Evolutionary conservation across 2,113 vertebrate genomes (phyloP).

Genomic region (Brachypteracias leptosomus): DNA sequence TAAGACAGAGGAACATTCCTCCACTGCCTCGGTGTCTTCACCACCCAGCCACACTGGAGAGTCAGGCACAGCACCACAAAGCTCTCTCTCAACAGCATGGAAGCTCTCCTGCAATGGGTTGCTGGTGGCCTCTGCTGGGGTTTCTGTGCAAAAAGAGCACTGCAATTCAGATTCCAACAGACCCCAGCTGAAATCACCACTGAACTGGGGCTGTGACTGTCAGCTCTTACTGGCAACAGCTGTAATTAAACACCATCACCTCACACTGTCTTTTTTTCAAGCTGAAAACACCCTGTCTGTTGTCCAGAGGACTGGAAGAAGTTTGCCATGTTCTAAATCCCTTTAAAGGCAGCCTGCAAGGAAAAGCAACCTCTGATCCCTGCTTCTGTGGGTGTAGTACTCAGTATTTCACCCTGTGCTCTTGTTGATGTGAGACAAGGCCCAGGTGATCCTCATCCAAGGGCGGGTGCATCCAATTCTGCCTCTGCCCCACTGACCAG

Average conservation of each 20-base stretch:
- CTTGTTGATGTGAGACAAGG: neutral
- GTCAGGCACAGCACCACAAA: neutral
- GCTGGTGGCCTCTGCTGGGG: conserved; percentile 64
- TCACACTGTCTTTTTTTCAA: neutral
- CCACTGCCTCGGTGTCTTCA: neutral
- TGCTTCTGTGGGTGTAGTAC: neutral
- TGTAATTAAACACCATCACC: neutral
- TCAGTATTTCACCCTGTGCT: neutral
- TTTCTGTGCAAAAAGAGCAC: conserved; percentile 12
- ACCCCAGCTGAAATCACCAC: neutral
- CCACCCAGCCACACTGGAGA: neutral
- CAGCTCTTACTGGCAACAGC: neutral
- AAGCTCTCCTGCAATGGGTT: neutral
- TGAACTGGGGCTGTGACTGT: neutral
- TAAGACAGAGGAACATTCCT: neutral
- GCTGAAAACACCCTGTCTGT: neutral
- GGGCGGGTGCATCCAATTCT: neutral
- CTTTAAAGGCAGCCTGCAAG: neutral
- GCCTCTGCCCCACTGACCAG: neutral
- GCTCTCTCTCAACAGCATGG: neutral
- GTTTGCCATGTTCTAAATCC: neutral
- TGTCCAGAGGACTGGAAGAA: neutral
- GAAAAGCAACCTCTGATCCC: neutral
- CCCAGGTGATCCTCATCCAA: neutral
- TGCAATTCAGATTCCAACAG: neutral